Percentiles rank a stretch among this genome's conserved stretches.
Evolutionary conservation across 2,888 invertebrate species (phyloP).

Genomic region (Drosophila antonietae): DNA sequence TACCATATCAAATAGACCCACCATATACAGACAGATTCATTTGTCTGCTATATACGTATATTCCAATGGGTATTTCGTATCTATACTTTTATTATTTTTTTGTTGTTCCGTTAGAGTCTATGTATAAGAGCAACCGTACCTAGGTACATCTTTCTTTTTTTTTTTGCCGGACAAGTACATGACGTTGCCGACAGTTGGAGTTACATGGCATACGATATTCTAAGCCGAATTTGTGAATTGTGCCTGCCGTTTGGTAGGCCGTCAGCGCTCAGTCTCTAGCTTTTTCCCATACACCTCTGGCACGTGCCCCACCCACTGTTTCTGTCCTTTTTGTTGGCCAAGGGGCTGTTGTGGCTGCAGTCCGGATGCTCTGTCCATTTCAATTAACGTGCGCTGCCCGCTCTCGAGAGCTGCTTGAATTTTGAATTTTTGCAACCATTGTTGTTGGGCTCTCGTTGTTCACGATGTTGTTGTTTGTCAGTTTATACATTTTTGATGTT

Average conservation of each 20-base stretch:
- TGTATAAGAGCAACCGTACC: conserved; percentile 25
- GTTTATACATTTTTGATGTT: conserved; percentile 69
- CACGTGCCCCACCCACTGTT: neutral
- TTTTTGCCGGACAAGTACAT: conserved; percentile 18
- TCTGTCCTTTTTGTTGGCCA: conserved; percentile 10
- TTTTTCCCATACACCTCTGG: neutral
- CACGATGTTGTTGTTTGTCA: conserved; percentile 53
- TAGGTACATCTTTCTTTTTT: neutral
- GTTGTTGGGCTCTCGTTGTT: conserved; percentile 25
- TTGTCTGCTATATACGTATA: neutral
- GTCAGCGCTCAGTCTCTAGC: neutral
- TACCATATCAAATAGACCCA: neutral
- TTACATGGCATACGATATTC: conserved; percentile 50
- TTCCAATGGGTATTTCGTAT: neutral
- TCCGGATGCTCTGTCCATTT: conserved; percentile 81
- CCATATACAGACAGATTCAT: neutral
- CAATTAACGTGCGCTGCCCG: conserved; percentile 78
- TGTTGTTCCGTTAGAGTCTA: conserved; percentile 17
- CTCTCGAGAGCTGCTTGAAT: conserved; percentile 80
- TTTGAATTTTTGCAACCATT: conserved; percentile 76
- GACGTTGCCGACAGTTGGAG: conserved; percentile 35
- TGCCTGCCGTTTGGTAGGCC: conserved; percentile 7
- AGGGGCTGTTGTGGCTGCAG: conserved; percentile 54
- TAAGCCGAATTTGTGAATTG: conserved; percentile 25
- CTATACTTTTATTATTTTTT: neutral